Evolutionary conservation across 2,797 vertebrate species (phyloP), one percentile per base, ranked within the genome.

Genomic region (Setipinna tenuifilis): DNA sequence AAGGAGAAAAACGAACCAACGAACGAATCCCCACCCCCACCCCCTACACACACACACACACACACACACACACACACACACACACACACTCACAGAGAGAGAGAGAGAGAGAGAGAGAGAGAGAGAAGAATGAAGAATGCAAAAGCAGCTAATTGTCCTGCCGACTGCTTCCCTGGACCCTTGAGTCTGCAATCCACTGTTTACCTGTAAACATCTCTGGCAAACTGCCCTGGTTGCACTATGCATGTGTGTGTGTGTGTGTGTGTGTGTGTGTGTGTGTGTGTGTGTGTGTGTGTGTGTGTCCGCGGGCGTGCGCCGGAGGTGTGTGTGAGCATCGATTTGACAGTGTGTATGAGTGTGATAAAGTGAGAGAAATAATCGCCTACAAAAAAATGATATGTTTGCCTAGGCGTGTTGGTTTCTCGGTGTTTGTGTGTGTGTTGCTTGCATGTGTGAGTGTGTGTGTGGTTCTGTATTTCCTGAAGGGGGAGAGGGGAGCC

Each of bases 101-200:
- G 65, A 71, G 65, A 71, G 61, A 71, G 65, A 58, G 57, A 58
- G 57, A 58, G 57, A 58, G 57, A 58, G 57, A 58, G 57, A 58
- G 57, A 58, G 57, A 58, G 57, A 58, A 58, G 57, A 58, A 12
- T 85, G 78, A 90, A 85, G 88, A 88, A 93, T 92, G 91, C 94
- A 95, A 93, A 93, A 93, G 93, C 94, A 93, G 94, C 94, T 95
- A 95, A 95, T 96, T 94, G 92, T 91, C 65, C 93, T 93, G 94
- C 23, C 93, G 92, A 92, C 92, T 94, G 92, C 94, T 95, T 94
- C 93, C 93, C 92, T 71, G 65, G 94, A 92, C 93, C 90, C 91
- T 91, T 91, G 91, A 90, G 93, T 93, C 93, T 95, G 92, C 65
- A 28, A 35, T 88, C 46, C 86, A 23, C 46, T 92, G 90, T 91